phyloP scores from a whole-genome alignment of 2,797 vertebrate genomes.

The Paramormyrops hopkinsi region DNA sequence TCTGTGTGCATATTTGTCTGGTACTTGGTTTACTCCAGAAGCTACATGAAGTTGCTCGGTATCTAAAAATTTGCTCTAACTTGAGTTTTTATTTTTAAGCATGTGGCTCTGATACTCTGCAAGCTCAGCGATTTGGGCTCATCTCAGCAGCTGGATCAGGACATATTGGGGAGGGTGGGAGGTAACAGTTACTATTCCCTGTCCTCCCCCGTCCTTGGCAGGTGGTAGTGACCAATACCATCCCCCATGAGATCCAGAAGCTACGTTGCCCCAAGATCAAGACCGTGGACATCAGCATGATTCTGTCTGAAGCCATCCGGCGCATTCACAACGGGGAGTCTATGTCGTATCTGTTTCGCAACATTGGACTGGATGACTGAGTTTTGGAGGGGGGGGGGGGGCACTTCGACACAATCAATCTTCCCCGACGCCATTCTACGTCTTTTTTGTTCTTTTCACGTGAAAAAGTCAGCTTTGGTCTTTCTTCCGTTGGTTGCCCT shows the following conservation, averaged over 20 bases:
- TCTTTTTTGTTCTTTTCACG: background rate
- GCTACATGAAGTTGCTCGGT: background rate
- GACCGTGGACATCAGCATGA: slow-evolving; percentile 97
- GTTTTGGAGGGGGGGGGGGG: background rate
- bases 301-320: slow-evolving; percentile 92
- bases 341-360: slow-evolving; percentile 95
- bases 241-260: slow-evolving; percentile 95
- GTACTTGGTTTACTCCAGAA: background rate
- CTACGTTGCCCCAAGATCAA: slow-evolving; percentile 97
- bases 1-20: background rate
- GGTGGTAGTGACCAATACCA: slow-evolving; percentile 96
- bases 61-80: background rate
- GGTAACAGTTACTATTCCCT: background rate
- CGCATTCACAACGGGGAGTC: slow-evolving; percentile 96
- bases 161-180: background rate
- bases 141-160: background rate
- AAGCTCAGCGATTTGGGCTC: background rate
- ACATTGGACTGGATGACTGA: slow-evolving; percentile 93
- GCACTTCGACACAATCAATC: too few relatives aligned
- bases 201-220: slow-evolving; percentile 35
- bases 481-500: background rate
- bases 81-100: background rate
- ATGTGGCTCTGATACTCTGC: background rate
- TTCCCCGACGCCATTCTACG: background rate
- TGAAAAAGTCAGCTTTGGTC: background rate